phyloP scores from a whole-genome alignment of 2,888 invertebrate genomes.

The Eumacrocentrus americanus region DNA sequence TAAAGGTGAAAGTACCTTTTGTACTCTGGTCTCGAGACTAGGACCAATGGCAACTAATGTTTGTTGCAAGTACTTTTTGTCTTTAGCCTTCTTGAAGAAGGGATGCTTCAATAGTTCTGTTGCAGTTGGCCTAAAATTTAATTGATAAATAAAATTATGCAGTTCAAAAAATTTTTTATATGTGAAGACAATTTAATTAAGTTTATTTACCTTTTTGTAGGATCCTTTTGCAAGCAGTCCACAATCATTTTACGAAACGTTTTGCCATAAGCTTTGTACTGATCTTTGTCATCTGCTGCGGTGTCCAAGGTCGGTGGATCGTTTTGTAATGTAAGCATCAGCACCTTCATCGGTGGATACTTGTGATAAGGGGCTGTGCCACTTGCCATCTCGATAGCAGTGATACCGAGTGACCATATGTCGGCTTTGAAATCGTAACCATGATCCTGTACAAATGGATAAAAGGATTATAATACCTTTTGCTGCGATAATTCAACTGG shows the following conservation, averaged over 20 bases:
- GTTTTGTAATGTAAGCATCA: constrained; percentile 97
- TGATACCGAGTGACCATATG: constrained; percentile 93
- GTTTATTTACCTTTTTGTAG: constrained; percentile 73
- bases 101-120: constrained; percentile 95
- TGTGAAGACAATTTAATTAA: neutral
- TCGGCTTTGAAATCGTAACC: constrained; percentile 99
- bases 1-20: constrained; percentile 71
- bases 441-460: constrained; percentile 71
- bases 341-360: constrained; percentile 98
- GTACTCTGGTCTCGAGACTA: constrained; percentile 86
- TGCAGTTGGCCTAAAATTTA: constrained; percentile 83
- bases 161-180: neutral
- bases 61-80: constrained; percentile 85
- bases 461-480: constrained; percentile 44
- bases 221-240: constrained; percentile 96
- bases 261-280: constrained; percentile 97
- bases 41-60: constrained; percentile 86
- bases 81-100: constrained; percentile 97
- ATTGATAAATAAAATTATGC: neutral
- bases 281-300: constrained; percentile 94
- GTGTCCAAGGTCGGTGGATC: constrained; percentile 97
- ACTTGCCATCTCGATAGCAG: constrained; percentile 98
- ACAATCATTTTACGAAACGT: constrained; percentile 96
- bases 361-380: constrained; percentile 99
- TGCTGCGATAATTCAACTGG: constrained; percentile 5